Conservation (phyloP, 2,888 invertebrate genomes). For the Lasioglossum villosulum region DNA sequence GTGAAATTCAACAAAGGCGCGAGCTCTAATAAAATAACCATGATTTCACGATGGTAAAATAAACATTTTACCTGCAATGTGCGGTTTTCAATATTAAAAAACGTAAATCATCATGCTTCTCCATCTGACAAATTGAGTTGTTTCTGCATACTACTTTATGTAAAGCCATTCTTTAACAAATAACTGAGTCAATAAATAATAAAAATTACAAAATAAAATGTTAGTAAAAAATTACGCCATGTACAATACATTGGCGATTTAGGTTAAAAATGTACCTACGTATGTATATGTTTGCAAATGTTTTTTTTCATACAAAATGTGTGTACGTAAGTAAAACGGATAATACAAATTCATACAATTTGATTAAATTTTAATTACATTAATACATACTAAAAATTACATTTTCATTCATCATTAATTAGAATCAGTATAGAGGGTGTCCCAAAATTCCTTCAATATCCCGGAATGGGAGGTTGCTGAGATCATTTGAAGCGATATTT, state of each 20-base stretch:
- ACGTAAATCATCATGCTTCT: not conserved
- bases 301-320: constrained; percentile 3
- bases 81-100: not conserved
- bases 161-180: constrained; percentile 11
- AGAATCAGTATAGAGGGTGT: no score
- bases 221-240: not conserved
- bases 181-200: not conserved
- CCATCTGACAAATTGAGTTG: not conserved
- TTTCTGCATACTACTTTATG: not conserved
- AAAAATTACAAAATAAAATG: not conserved
- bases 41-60: not conserved
- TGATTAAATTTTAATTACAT: not conserved
- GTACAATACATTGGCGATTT: not conserved
- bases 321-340: not conserved
- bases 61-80: not conserved
- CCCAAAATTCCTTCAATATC: no score
- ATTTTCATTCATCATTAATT: not conserved
- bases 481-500: no score
- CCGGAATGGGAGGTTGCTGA: no score
- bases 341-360: not conserved
- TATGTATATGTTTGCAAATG: constrained; percentile 20
- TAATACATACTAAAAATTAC: not conserved
- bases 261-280: constrained; percentile 17
- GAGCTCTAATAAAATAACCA: not conserved
- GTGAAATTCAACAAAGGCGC: not conserved